Base-by-base conservation (phyloP, 2,113 vertebrate species). In the Recurvirostra avosetta region DNA sequence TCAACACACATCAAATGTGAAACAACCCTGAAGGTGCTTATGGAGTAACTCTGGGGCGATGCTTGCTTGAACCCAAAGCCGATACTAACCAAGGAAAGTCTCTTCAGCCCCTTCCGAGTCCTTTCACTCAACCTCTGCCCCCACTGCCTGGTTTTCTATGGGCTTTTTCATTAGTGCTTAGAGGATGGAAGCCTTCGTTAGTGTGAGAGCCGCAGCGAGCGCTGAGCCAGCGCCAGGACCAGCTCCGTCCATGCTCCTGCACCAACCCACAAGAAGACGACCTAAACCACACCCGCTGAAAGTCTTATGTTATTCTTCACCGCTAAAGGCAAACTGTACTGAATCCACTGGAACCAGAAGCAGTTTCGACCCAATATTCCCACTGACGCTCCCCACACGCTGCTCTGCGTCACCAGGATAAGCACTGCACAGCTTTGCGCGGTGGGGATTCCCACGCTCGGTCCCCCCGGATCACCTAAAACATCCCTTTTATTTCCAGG, bases 221-320 rank as follows among this genome's bases (percentile, higher is more conserved):
- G 3, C 3, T 12, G 61, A 70, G 40, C 15, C 75, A 66, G 71
- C 2, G 0, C n/a, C 68, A 20, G 86, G 74, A 38, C 9, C 65
- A 13, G 45, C 40, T 65, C 34, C 2, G 0, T 26, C 70, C 30
- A n/a, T 1, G 2, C 55, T 62, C 81, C 85, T 55, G 66, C 73
- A 22, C 63, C 10, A 11, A 19, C 47, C 65, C 6, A 0, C 68
- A 17, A 55, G 12, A 30, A 7, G 9, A 36, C 0, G 5, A 7
- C 34, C 26, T 11, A 12, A 72, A 13, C 17, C 14, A 20, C 22
- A 2, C 45, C 20, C 14, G 5, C 36, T 67, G 67, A 43, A 85
- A 74, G n/a, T 4, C 10, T 0, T 7, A 0, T 0, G 0, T 30
- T 59, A 20, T 55, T 67, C 47, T 50, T 74, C 41, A 34, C 36